phyloP scores from a whole-genome alignment of 2,797 vertebrate genomes.

The Sciurus carolinensis region DNA sequence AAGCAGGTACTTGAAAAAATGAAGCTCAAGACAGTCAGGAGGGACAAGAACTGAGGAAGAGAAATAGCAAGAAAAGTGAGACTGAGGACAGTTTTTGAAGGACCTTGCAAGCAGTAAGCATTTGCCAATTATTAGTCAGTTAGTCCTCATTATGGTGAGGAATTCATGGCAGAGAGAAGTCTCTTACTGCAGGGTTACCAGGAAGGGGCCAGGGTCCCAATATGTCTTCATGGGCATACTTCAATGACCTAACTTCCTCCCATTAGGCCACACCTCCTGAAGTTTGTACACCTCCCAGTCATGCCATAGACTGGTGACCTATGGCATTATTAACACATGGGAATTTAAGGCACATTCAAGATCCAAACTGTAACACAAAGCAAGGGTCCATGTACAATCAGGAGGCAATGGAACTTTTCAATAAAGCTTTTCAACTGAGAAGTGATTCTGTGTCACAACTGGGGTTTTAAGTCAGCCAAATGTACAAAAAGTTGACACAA shows the following conservation, averaged over 20 bases:
- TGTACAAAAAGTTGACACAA: neutral
- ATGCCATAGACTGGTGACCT: neutral
- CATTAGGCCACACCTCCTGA: neutral
- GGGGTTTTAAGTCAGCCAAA: neutral
- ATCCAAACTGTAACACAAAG: neutral
- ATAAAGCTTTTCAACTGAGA: neutral
- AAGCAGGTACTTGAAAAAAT: neutral
- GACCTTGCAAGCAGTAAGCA: neutral
- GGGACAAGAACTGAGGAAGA: neutral
- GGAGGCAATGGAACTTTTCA: neutral
- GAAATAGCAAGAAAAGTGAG: neutral
- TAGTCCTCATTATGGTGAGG: no score
- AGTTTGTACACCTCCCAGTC: neutral
- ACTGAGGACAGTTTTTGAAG: neutral
- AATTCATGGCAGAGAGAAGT: no score
- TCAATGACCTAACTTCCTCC: neutral
- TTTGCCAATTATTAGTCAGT: no score
- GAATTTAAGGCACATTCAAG: neutral
- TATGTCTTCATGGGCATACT: fast-evolving
- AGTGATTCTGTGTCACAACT: neutral
- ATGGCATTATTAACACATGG: neutral
- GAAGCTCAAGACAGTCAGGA: neutral
- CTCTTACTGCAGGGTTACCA: no score
- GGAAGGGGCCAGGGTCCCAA: neutral
- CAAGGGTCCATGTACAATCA: neutral